A percentile compares a stretch with the other conserved stretches of the same genome.
phyloP scores from a whole-genome alignment of 1,140 invertebrate genomes.

The Lordiphosa stackelbergi region DNA sequence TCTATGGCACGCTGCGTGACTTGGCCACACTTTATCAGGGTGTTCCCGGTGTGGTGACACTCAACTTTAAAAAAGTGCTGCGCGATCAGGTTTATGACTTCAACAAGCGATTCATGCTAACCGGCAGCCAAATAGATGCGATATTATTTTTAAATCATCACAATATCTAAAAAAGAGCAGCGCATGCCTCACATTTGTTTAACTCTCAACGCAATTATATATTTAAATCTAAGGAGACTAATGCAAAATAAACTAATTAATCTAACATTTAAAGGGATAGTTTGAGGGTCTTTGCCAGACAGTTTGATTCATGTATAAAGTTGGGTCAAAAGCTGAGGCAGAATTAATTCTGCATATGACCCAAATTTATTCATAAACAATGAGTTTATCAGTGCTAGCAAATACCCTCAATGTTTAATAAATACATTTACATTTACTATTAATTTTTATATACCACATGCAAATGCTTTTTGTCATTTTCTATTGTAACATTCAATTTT shows the following conservation, averaged over 20 bases:
- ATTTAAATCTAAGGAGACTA: conserved; percentile 3
- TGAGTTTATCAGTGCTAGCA: too few species aligned
- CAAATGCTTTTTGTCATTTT: too few species aligned
- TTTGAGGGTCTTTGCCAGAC: too few species aligned
- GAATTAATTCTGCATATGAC: too few species aligned
- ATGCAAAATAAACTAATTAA: not conserved
- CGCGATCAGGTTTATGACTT: conserved; percentile 67
- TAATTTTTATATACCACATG: too few species aligned
- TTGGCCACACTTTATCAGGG: conserved; percentile 63
- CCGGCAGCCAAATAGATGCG: conserved; percentile 64
- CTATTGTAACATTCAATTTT: too few species aligned
- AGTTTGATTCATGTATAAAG: too few species aligned
- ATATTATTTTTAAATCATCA: conserved; percentile 68
- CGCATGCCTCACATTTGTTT: not conserved
- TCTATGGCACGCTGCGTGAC: conserved; percentile 64
- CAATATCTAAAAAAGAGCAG: conserved; percentile 26
- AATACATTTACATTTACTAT: too few species aligned
- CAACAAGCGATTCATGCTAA: conserved; percentile 66
- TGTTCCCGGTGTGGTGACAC: conserved; percentile 67
- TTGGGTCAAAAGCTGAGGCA: too few species aligned
- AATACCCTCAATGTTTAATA: too few species aligned
- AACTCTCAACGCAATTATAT: conserved; percentile 15
- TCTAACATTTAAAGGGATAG: conserved; percentile 2
- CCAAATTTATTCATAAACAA: too few species aligned
- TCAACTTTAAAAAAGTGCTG: conserved; percentile 64